Conservation (phyloP, 2,797 vertebrate species). For the Chloroceryle inda region DNA sequence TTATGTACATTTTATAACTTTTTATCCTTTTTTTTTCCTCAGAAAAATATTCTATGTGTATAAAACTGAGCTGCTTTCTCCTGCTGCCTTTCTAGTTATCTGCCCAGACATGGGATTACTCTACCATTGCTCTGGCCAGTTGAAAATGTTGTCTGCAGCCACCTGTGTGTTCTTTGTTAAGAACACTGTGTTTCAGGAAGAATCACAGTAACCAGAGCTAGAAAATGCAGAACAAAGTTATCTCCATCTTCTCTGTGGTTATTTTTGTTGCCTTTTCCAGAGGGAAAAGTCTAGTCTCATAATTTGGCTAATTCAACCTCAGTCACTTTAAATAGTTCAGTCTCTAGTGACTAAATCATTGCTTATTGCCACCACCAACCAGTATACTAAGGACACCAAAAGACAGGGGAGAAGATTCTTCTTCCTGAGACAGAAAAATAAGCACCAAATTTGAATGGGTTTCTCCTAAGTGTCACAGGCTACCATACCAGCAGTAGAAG, state of each 20-base stretch:
- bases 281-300: neutral
- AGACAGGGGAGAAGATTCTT: neutral
- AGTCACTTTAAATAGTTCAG: neutral
- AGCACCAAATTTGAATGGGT: neutral
- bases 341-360: neutral
- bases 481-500: neutral
- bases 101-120: neutral
- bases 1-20: neutral
- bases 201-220: neutral
- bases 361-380: neutral
- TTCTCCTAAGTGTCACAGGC: neutral
- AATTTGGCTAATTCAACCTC: neutral
- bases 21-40: neutral
- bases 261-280: neutral
- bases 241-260: neutral
- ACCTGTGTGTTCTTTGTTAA: neutral
- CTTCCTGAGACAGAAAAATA: neutral
- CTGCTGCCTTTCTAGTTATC: neutral
- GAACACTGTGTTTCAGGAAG: neutral
- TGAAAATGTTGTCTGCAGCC: neutral
- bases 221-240: neutral
- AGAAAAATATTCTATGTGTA: neutral
- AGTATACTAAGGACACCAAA: neutral
- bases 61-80: neutral
- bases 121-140: neutral